Evolutionary conservation across 2,797 vertebrate genomes (phyloP), one percentile per base, ranked within the genome.

Genomic region (Cossypha niveicapilla): DNA sequence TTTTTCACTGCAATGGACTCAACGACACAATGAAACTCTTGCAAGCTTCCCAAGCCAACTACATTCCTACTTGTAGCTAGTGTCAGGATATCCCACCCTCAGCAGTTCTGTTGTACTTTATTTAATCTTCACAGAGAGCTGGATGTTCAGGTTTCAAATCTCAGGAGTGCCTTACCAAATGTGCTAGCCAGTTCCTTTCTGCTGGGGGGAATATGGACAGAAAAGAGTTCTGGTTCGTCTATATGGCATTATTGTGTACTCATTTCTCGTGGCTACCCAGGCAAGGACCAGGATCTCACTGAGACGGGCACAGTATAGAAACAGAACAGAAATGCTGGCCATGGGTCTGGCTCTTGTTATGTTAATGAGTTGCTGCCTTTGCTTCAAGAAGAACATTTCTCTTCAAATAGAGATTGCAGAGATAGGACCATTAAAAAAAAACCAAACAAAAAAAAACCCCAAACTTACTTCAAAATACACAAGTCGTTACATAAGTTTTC

Each of bases 21-120:
- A 95, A 70, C 0, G 0, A 53, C 74, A 90, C 86, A 76, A 24
- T 18, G 30, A 60, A 39, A 89, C 32, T 58, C 90, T 37, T n/a
- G 65, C 54, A 61, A 92, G 28, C 15, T 82, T 92, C 82, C 88
- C 76, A 54, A 5, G 75, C 57, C 83, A 61, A 28, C 77, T 87
- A 65, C 2, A 3, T 54, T 83, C 54, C 87, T 47, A 72, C 62
- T 74, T 37, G 50, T 6, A 90, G 65, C 80, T 87, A 91, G 61
- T 50, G 68, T 27, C 44, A 57, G 72, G 44, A 58, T 93, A 68
- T 91, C 94, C 91, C 86, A 93, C 94, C 96, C 96, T 94, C 71
- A 53, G 81, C 56, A 86, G 68, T 76, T 94, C 75, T 3, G 0
- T 57, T 61, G 61, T 35, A 68, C 16, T 50, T 56, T 35, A 91